phyloP scores from a whole-genome alignment of 2,113 vertebrate species.

The Cyanistes caeruleus region DNA sequence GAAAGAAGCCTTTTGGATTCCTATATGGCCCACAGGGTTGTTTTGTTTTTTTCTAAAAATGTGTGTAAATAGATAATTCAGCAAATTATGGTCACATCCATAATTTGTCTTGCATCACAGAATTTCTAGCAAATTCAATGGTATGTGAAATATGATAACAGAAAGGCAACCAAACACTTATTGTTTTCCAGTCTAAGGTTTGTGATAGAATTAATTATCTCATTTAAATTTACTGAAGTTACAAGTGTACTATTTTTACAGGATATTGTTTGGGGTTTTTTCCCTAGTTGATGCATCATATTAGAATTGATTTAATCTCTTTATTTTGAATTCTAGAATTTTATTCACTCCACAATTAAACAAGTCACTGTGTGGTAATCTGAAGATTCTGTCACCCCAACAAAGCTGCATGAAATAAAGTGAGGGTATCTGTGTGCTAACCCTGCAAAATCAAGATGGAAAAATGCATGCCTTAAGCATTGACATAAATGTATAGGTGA shows the following conservation, averaged over 20 bases:
- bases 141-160: neutral
- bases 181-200: neutral
- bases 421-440: neutral
- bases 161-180: neutral
- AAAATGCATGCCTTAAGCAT: neutral
- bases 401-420: neutral
- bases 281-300: neutral
- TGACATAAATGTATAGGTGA: neutral
- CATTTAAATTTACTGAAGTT: neutral
- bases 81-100: neutral
- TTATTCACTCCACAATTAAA: neutral
- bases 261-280: rapidly evolving
- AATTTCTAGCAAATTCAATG: neutral
- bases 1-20: neutral
- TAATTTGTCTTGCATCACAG: neutral
- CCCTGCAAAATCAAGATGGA: neutral
- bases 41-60: neutral
- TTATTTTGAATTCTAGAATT: neutral
- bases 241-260: neutral
- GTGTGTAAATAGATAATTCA: neutral
- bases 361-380: rapidly evolving
- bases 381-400: neutral
- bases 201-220: neutral
- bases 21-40: neutral
- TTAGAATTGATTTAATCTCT: neutral